phyloP scores from a whole-genome alignment of 1,140 invertebrate genomes.

The Monochamus saltuarius region DNA sequence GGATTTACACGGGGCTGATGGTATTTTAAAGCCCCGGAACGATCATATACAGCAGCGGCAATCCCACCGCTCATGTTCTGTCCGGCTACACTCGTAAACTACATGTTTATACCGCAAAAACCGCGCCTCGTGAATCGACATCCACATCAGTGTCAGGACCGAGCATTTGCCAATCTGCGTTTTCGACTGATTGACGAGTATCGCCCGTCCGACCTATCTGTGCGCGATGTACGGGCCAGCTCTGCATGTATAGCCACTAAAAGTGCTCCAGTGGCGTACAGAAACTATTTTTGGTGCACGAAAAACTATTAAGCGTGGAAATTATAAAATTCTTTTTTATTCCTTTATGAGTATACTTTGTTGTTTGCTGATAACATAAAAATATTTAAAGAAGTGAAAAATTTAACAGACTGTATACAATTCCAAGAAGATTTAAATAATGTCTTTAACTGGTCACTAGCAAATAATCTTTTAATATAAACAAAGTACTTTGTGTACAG shows the following conservation, averaged over 20 bases:
- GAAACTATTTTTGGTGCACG: not conserved
- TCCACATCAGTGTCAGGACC: conserved; percentile 46
- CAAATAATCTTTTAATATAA: too few relatives aligned
- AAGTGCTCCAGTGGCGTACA: conserved; percentile 17
- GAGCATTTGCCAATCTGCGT: conserved; percentile 51
- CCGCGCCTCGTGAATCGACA: conserved; percentile 54
- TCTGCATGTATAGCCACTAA: conserved; percentile 17
- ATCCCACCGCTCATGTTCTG: conserved; percentile 26
- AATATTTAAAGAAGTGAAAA: too few relatives aligned
- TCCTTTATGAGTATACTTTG: too few relatives aligned
- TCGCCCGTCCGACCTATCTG: conserved; percentile 31
- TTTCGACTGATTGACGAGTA: conserved; percentile 51
- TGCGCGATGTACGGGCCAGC: conserved; percentile 8
- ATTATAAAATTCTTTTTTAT: too few relatives aligned
- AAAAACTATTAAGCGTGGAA: too few relatives aligned
- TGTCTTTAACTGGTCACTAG: too few relatives aligned
- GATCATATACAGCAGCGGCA: conserved; percentile 24
- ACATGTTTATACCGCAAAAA: conserved; percentile 56
- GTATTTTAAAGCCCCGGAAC: conserved; percentile 23
- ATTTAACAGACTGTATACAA: too few relatives aligned
- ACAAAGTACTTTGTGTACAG: too few relatives aligned
- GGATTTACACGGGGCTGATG: conserved; percentile 23
- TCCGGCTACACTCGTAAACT: conserved; percentile 50
- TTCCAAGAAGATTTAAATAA: too few relatives aligned
- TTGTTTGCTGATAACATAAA: too few relatives aligned